Evolutionary conservation across 2,797 vertebrate genomes (phyloP), one percentile per base, ranked within the genome.

Genomic region (Poeciliopsis presidionis): DNA sequence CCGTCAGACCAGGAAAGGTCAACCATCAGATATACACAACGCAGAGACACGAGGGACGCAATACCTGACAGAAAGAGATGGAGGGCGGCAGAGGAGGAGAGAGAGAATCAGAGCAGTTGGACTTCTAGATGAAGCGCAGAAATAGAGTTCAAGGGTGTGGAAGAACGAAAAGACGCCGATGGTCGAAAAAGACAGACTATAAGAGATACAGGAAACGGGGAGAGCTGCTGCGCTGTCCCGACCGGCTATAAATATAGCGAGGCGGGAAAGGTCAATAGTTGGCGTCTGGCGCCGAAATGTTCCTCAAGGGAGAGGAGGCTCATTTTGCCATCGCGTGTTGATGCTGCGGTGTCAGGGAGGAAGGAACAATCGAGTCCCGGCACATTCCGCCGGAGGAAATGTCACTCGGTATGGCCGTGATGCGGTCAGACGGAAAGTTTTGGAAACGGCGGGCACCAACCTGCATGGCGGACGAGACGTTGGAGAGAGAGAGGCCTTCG

Each of bases 401-500:
- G 88, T 81, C 79, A 69, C 51, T 72, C 47, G 2, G 80, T 76
- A 57, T 80, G 71, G 39, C 70, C 45, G 45, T 73, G 45, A 75
- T 36, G 59, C 73, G 61, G 6, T 57, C 47, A 63, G 43, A 70
- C 67, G 43, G 11, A 14, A 75, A 63, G 22, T 39, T 45, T 45
- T 51, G 49, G 55, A 41, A 28, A 20, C 18, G 22, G 18, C 2
- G 75, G 22, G 16, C 80, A 96, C 97, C 94, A 87, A 99, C 97
- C 91, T 95, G 96, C 86, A 98, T 92, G 90, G 96, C 69, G 11
- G 96, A 86, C 30, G 96, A 94, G 79, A 96, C 87, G 81, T 88
- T 89, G 6, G 96, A 96, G 70, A 99, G 95, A 47, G 96, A 97
- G 67, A 99, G 96, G 76, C 98, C 98, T 91, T 98, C 95, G 7